Conservation (phyloP, 2,113 vertebrate species). For the Taxidea taxus region DNA sequence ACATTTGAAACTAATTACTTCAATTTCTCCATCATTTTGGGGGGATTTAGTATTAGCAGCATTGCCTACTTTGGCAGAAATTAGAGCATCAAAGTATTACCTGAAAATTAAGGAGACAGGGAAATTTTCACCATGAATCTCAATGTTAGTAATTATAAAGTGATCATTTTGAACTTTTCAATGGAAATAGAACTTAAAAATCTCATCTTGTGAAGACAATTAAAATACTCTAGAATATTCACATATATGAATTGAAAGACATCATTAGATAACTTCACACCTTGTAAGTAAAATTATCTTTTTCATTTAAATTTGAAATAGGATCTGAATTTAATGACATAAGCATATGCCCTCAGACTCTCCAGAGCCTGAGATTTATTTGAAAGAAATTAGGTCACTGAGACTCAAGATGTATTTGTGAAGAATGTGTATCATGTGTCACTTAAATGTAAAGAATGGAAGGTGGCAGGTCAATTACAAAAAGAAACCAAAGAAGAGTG, state of each 20-base stretch:
- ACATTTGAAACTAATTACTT: conserved; percentile 48
- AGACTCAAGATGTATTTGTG: neutral
- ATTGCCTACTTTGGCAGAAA: neutral
- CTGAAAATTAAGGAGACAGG: neutral
- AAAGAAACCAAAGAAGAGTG: neutral
- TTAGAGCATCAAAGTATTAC: neutral
- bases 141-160: neutral
- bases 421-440: neutral
- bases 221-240: neutral
- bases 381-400: conserved; percentile 28
- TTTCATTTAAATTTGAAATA: conserved; percentile 25
- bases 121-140: neutral
- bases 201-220: neutral
- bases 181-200: conserved; percentile 4
- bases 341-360: neutral
- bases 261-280: neutral
- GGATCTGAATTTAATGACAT: conserved; percentile 45
- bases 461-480: neutral
- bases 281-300: conserved; percentile 18
- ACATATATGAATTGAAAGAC: neutral
- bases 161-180: neutral
- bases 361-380: neutral
- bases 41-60: neutral
- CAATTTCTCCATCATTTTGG: neutral
- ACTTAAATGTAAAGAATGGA: neutral